These are phyloP conservation scores for Vesta saturnalis DNA, from an alignment of 2,888 invertebrate genomes.

Conservation along the genomic window DNA sequence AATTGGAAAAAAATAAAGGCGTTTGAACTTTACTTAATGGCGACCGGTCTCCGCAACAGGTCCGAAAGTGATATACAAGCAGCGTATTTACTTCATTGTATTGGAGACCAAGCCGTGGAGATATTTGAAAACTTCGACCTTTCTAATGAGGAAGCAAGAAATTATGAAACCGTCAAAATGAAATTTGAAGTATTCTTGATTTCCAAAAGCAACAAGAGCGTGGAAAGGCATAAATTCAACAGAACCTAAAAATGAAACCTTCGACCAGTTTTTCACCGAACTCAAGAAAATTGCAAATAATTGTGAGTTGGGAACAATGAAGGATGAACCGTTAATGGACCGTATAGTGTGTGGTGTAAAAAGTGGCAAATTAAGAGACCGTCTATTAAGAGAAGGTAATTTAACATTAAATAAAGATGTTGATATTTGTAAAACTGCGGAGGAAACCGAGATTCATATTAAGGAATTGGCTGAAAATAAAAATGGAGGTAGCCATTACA, in stretches of 20 bases:
- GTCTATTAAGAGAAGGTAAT: too few species aligned
- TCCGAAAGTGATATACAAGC: constrained; percentile 12
- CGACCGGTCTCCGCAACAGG: background rate
- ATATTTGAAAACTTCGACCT: constrained; percentile 35
- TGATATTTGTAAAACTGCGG: too few species aligned
- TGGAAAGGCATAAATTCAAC: constrained; percentile 33
- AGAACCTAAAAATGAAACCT: constrained; percentile 11
- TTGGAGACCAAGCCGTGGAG: constrained; percentile 35
- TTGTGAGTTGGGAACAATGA: too few species aligned
- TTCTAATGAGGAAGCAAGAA: constrained; percentile 20
- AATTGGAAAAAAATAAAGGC: background rate
- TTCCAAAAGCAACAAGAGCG: constrained; percentile 32
- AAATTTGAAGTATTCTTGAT: constrained; percentile 38
- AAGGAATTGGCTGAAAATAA: background rate
- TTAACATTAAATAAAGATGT: too few species aligned
- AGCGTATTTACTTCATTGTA: constrained; percentile 34
- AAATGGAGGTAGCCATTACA: too few species aligned
- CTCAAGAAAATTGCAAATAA: constrained; percentile 25
- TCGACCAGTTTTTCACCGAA: constrained; percentile 27
- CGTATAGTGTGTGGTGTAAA: constrained; percentile 36
- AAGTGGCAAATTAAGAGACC: too few species aligned
- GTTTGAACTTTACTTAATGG: background rate
- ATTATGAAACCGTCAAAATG: constrained; percentile 18
- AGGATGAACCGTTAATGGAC: constrained; percentile 38
- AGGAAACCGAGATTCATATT: constrained; percentile 17